Evolutionary conservation across 1,140 invertebrate species (phyloP).

Genomic region (Polyergus mexicanus): DNA sequence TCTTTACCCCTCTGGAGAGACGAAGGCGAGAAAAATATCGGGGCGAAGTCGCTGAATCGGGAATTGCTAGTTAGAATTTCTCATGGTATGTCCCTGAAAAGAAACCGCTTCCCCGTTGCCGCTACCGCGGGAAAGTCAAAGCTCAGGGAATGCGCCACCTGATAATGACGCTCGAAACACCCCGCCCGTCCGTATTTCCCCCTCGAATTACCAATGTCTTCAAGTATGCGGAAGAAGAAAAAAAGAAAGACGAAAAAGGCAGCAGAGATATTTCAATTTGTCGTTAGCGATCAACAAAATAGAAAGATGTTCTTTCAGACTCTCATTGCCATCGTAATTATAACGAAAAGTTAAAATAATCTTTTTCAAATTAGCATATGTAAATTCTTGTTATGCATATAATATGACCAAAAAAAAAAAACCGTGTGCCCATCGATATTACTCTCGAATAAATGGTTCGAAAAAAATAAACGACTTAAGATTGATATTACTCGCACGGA

Average conservation of each 20-base stretch:
- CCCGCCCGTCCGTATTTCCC: conserved; percentile 40
- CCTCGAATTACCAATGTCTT: conserved; percentile 43
- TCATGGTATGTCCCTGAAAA: conserved; percentile 72
- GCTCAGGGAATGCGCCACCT: conserved; percentile 58
- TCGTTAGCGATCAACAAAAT: conserved; percentile 18
- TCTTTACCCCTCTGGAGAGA: too few species aligned
- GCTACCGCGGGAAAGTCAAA: conserved; percentile 69
- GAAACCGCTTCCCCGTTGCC: conserved; percentile 67
- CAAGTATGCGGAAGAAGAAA: neutral
- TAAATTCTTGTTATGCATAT: neutral
- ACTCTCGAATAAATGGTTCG: neutral
- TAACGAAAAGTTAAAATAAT: conserved; percentile 13
- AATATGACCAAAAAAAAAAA: neutral
- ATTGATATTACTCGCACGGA: neutral
- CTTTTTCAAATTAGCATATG: neutral
- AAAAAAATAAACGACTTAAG: neutral
- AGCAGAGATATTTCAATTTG: conserved; percentile 31
- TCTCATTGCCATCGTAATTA: neutral
- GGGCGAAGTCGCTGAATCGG: too few species aligned
- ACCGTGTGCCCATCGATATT: neutral
- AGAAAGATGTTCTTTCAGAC: neutral
- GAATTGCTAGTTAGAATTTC: conserved; percentile 79
- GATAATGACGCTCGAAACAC: conserved; percentile 54
- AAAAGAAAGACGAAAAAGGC: too few species aligned
- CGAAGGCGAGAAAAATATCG: too few species aligned